Conservation (phyloP, 2,797 vertebrate genomes). For the Onychomys leucogaster region DNA sequence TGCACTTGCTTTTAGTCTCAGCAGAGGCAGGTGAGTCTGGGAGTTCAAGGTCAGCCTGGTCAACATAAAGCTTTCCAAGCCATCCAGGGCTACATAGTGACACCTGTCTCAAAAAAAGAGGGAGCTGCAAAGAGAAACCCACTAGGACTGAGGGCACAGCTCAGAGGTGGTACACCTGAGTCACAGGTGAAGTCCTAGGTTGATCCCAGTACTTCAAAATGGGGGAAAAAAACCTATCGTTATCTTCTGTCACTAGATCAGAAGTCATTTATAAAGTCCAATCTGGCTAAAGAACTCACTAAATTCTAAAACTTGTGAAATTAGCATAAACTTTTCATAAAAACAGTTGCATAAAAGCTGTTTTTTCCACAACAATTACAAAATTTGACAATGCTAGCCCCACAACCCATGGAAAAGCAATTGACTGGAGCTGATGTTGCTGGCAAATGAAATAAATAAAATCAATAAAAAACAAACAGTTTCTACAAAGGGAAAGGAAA, state of each 20-base stretch:
- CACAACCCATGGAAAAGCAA: neutral
- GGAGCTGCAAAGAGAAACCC: neutral
- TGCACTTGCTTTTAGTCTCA: neutral
- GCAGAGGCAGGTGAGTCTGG: neutral
- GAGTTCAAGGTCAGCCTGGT: neutral
- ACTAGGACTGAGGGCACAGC: too few relatives aligned
- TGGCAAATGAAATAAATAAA: neutral
- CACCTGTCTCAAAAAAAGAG: neutral
- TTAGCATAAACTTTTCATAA: neutral
- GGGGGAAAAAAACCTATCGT: neutral
- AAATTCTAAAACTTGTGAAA: slow-evolving; percentile 18
- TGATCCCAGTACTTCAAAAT: neutral
- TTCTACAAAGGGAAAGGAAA: neutral
- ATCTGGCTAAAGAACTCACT: neutral
- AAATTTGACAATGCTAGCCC: slow-evolving; percentile 10
- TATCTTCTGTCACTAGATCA: neutral
- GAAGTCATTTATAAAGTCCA: neutral
- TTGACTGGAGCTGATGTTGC: neutral
- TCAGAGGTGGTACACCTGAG: neutral
- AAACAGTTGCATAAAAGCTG: neutral
- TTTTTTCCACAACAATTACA: slow-evolving; percentile 6
- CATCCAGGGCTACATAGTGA: neutral
- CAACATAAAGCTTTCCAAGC: neutral
- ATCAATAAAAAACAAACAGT: neutral
- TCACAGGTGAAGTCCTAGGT: neutral